Evolutionary conservation across 2,888 invertebrate genomes (phyloP).

Genomic region (Cactoblastis cactorum): DNA sequence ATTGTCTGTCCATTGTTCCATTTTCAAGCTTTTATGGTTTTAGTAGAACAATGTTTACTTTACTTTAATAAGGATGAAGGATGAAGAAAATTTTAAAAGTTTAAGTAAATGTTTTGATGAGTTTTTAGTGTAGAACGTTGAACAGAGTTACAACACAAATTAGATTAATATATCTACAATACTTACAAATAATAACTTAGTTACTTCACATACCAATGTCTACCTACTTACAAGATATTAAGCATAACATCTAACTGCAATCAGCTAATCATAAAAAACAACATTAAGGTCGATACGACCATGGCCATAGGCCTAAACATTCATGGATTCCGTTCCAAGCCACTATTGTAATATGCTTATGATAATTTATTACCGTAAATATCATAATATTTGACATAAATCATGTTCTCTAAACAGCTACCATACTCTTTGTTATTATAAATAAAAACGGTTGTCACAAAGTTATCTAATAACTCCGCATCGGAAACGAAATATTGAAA

Average conservation of each 20-base stretch:
- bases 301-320: slow-evolving; percentile 17
- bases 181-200: neutral
- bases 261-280: neutral
- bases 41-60: neutral
- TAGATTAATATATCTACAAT: no score
- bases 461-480: slow-evolving; percentile 6
- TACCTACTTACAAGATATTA: neutral
- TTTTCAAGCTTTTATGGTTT: neutral
- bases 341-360: slow-evolving; percentile 25
- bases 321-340: slow-evolving; percentile 5
- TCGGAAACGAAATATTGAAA: slow-evolving; percentile 8
- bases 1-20: slow-evolving; percentile 13
- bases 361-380: slow-evolving; percentile 15
- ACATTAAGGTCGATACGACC: slow-evolving; percentile 11
- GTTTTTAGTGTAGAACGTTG: no score
- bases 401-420: slow-evolving; percentile 14
- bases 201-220: neutral
- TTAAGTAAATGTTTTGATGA: no score
- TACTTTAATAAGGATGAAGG: neutral
- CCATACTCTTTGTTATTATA: slow-evolving; percentile 4
- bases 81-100: neutral
- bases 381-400: slow-evolving; percentile 20
- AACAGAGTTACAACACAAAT: no score
- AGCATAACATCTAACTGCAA: neutral
- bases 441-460: slow-evolving; percentile 9